Conservation (phyloP, 2,888 invertebrate species). For the Clepsis dumicolana region DNA sequence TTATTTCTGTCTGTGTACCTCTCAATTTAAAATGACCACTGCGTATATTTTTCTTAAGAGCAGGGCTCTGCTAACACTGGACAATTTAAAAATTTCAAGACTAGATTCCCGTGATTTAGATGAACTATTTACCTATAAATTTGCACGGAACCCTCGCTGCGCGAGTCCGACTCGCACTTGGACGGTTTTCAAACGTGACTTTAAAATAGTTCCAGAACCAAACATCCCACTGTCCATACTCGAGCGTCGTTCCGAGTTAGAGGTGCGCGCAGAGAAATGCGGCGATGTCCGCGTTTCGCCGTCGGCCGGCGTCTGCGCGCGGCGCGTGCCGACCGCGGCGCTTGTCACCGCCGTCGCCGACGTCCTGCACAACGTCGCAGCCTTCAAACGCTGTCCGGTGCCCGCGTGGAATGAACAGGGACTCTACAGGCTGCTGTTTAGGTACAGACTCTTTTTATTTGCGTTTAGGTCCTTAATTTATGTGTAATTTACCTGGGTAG, state of each 20-base stretch:
- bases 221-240: conserved; percentile 71
- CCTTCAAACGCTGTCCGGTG: conserved; percentile 65
- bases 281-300: conserved; percentile 63
- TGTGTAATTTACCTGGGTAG: too few species aligned
- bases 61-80: too few species aligned
- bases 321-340: conserved; percentile 63
- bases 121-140: too few species aligned
- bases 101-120: too few species aligned
- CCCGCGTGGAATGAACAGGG: conserved; percentile 74
- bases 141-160: too few species aligned
- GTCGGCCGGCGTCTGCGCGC: conserved; percentile 39
- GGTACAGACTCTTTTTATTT: neutral
- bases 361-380: conserved; percentile 67
- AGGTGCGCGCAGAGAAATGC: conserved; percentile 73
- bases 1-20: too few species aligned
- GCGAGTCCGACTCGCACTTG: too few species aligned
- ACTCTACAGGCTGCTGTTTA: conserved; percentile 58
- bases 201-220: conserved; percentile 63
- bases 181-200: neutral
- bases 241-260: conserved; percentile 71
- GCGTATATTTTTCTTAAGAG: too few species aligned
- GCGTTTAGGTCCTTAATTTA: too few species aligned
- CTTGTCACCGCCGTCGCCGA: conserved; percentile 67
- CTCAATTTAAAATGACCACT: too few species aligned
- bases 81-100: too few species aligned